Conservation (phyloP, 2,797 vertebrate species). For the Calcarius lapponicus region DNA sequence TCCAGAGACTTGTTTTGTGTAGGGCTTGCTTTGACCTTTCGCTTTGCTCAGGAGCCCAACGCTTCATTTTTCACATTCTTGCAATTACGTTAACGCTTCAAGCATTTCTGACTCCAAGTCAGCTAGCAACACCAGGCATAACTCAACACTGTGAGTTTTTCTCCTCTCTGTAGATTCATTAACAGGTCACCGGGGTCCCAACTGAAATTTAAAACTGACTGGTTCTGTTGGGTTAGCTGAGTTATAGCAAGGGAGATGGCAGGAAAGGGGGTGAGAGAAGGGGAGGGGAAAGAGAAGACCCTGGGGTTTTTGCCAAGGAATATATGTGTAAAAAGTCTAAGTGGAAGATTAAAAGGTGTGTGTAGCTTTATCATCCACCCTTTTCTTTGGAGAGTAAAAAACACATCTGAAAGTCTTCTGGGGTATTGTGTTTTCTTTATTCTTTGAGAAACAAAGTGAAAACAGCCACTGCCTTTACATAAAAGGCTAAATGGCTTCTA, state of each 20-base stretch:
- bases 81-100: conserved; percentile 99
- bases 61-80: conserved; percentile 99
- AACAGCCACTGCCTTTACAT: conserved; percentile 24
- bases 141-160: conserved; percentile 86
- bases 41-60: conserved; percentile 89
- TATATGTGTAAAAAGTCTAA: conserved; percentile 62
- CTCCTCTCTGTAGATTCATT: conserved; percentile 85
- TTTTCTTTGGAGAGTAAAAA: conserved; percentile 47
- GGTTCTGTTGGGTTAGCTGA: conserved; percentile 82
- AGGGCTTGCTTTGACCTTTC: conserved; percentile 95
- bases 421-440: conserved; percentile 52
- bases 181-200: conserved; percentile 83
- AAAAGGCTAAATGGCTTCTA: conserved; percentile 23
- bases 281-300: conserved; percentile 59
- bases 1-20: conserved; percentile 96
- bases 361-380: conserved; percentile 63
- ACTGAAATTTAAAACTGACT: conserved; percentile 85
- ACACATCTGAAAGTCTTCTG: conserved; percentile 56
- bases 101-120: conserved; percentile 93
- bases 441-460: conserved; percentile 41
- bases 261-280: conserved; percentile 69
- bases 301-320: conserved; percentile 70
- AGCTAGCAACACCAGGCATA: conserved; percentile 89
- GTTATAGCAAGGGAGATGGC: conserved; percentile 76
- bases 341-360: conserved; percentile 70